Evolutionary conservation across 1,140 invertebrate genomes (phyloP), one percentile per base, ranked within the genome.

Genomic region (Bombus consobrinus): DNA sequence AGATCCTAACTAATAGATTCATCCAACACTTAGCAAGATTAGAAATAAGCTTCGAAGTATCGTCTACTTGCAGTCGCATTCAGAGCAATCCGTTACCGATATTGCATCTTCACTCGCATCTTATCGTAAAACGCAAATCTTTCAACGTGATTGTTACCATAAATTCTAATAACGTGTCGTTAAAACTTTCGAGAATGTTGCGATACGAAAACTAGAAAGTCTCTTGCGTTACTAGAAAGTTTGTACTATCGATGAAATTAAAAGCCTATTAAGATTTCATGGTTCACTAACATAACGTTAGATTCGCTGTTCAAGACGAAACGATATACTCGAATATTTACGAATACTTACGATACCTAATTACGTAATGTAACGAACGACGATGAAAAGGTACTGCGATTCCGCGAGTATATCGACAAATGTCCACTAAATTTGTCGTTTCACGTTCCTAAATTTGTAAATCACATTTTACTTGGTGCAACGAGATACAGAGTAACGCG

Each of bases 21-120:
- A 22, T 83, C 37, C 73, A 10, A 83, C 81, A 69, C 81, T 83
- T 83, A 77, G 62, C 62, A 18, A 83, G 64, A 83, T 83, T 83
- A 83, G 74, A 69, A 41, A 3, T 64, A 68, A 28, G 12, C 43
- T 77, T 47, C 34, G 0, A 66, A 69, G 18, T 75, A 66, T 73
- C 47, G 32, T 25, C 32, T 13, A 47, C 37, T 62, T 82, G 28
- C 37, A n/a, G 12, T 12, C 12, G 37, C 10, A 10, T 81, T 53
- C 13, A 1, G 5, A 32, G 8, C n/a, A 15, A 12, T 18, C n/a
- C 2, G 13, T 32, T 47, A 9, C 8, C 9, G 43, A 3, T 53
- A 53, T 74, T 53, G 39, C 39, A 0, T 8, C 41, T n/a, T n/a
- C 39, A 0, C 39, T 72, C 3, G 10, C 22, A 25, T 18, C 37